Percentiles rank a stretch among this genome's conserved stretches.
These are phyloP conservation scores for Pseudorhiza aurosa DNA, from an alignment of 30 jellyfish, hydroid and myxozoan genomes.

Conservation along the genomic window DNA sequence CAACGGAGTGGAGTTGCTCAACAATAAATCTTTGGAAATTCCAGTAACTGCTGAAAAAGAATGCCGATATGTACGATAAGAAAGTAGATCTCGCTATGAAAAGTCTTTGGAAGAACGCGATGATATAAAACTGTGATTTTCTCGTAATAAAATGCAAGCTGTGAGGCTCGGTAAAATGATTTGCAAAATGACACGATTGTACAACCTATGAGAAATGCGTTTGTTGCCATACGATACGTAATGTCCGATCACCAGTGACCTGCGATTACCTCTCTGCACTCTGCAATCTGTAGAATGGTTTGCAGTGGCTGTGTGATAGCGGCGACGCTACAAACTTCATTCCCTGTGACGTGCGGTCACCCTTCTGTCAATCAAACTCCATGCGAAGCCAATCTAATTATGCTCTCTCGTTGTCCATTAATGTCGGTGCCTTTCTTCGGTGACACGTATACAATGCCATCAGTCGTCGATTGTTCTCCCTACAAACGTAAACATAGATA, in stretches of 20 bases:
- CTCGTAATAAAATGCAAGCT: not conserved
- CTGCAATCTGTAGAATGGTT: too few relatives aligned
- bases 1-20: not conserved
- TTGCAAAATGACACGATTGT: too few relatives aligned
- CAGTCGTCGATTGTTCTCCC: slow-evolving; percentile 65
- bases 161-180: not conserved
- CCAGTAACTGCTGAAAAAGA: not conserved
- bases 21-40: not conserved
- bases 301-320: slow-evolving; percentile 60
- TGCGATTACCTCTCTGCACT: too few relatives aligned
- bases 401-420: slow-evolving; percentile 29
- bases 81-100: too few relatives aligned
- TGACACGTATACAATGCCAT: slow-evolving; percentile 45
- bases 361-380: slow-evolving; percentile 65
- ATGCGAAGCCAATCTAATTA: slow-evolving; percentile 67
- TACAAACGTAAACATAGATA: slow-evolving; percentile 61
- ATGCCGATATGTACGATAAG: too few relatives aligned
- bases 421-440: slow-evolving; percentile 41
- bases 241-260: too few relatives aligned
- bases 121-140: too few relatives aligned
- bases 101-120: too few relatives aligned
- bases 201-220: too few relatives aligned
- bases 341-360: slow-evolving; percentile 58
- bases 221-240: too few relatives aligned
- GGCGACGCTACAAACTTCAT: slow-evolving; percentile 49